Percentiles rank a stretch among this genome's conserved stretches.
Conservation (phyloP, 2,797 vertebrate species). For the Acipenser ruthenus region DNA sequence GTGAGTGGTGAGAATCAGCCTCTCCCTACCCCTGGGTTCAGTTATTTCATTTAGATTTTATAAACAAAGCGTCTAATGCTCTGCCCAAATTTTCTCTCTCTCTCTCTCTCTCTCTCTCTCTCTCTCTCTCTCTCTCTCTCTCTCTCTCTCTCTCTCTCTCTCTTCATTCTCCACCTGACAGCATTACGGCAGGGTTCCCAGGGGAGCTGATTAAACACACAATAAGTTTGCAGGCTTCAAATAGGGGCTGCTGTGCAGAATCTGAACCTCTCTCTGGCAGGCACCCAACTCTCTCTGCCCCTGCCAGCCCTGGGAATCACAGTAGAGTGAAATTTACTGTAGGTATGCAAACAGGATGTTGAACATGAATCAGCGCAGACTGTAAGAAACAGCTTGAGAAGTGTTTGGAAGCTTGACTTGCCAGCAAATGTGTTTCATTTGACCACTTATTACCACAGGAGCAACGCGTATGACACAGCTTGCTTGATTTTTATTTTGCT, state of each 20-base stretch:
- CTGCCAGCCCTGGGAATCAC: not conserved
- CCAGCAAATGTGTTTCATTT: constrained; percentile 3
- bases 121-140: too few relatives aligned
- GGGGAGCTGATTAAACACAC: constrained; percentile 13
- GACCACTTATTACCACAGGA: not conserved
- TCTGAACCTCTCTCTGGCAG: not conserved
- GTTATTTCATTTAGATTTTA: constrained; percentile 7
- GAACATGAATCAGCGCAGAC: not conserved
- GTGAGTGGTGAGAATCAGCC: not conserved
- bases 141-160: not conserved
- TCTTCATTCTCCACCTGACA: constrained; percentile 2
- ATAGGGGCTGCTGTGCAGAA: not conserved
- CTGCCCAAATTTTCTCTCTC: constrained; percentile 3
- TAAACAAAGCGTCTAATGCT: constrained; percentile 10
- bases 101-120: too few relatives aligned
- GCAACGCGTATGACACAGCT: too few relatives aligned
- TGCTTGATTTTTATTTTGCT: constrained; percentile 4
- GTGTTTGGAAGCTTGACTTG: constrained; percentile 2
- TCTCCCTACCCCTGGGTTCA: not conserved
- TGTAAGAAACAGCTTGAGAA: constrained; percentile 8
- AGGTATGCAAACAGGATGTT: not conserved
- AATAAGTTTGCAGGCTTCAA: not conserved
- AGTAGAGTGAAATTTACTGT: constrained; percentile 4
- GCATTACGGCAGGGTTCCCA: constrained; percentile 1
- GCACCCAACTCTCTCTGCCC: not conserved